These are phyloP conservation scores for Trichopria drosophilae DNA, from an alignment of 2,888 invertebrate genomes.

Conservation along the genomic window DNA sequence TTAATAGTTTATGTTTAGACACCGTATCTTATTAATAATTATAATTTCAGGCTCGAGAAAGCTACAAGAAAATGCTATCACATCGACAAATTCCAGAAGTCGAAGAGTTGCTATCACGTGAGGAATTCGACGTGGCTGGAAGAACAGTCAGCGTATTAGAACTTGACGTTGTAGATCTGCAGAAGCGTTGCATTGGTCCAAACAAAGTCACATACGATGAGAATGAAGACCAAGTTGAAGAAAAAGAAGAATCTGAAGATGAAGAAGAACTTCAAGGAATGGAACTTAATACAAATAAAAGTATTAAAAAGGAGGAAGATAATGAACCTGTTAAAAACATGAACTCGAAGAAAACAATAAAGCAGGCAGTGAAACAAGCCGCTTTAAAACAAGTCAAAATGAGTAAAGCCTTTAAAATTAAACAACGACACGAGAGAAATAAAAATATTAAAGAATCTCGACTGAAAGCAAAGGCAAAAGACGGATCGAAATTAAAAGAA, in stretches of 20 bases:
- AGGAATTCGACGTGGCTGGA: conserved; percentile 76
- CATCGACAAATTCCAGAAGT: conserved; percentile 72
- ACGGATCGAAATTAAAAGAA: conserved; percentile 53
- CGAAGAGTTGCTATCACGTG: conserved; percentile 66
- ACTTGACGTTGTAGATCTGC: conserved; percentile 70
- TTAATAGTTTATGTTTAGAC: too few relatives aligned
- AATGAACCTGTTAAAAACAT: conserved; percentile 36
- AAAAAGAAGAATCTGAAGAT: conserved; percentile 45
- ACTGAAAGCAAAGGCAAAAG: conserved; percentile 43
- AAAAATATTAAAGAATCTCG: conserved; percentile 65
- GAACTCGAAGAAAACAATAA: conserved; percentile 69
- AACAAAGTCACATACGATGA: too few relatives aligned
- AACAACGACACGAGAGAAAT: conserved; percentile 70
- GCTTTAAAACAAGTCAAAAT: conserved; percentile 74
- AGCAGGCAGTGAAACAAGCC: conserved; percentile 70
- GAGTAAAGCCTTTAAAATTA: conserved; percentile 76
- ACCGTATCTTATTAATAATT: conserved; percentile 1
- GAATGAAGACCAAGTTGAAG: too few relatives aligned
- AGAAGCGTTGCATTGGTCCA: too few relatives aligned
- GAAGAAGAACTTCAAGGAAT: conserved; percentile 44
- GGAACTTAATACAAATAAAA: conserved; percentile 13
- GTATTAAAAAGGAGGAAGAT: conserved; percentile 61
- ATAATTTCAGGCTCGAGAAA: conserved; percentile 63
- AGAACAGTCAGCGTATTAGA: conserved; percentile 80
- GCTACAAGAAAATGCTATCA: conserved; percentile 75